Evolutionary conservation across 2,797 vertebrate genomes (phyloP), one percentile per base, ranked within the genome.

Genomic region (Pseudopleuronectes americanus): DNA sequence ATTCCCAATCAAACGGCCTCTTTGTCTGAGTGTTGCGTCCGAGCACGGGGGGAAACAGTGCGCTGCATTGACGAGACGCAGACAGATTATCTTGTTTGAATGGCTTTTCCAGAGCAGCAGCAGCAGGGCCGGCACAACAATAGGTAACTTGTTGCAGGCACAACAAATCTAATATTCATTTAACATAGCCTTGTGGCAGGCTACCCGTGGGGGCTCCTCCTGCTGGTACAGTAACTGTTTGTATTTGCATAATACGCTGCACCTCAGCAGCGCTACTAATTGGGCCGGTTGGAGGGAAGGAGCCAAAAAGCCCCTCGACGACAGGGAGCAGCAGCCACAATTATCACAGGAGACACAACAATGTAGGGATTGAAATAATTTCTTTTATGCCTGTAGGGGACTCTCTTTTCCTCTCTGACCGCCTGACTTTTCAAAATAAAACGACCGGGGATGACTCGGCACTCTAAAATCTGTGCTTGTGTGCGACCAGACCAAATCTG

Each of bases 21-120:
- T 93, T 93, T 94, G 93, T 95, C 89, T 87, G 67, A 47, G 84
- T 49, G 77, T 82, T 90, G 84, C 74, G 79, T 91, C 85, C 59
- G 22, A 62, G 71, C 79, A 56, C 68, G 13, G 87, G 63, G 58
- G 63, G 59, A 76, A 93, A 92, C 91, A 90, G 80, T 85, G 83
- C 16, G 54, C 57, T 57, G 77, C 88, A 87, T 84, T 90, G 93
- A 92, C 87, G 88, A 89, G 84, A 85, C 76, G 74, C 92, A 92
- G 92, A 93, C 91, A 92, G 93, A 93, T 93, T 92, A 94, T 92
- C 89, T 91, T 91, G 81, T 93, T 92, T 92, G 84, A 94, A 93
- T 93, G 90, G 91, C 88, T 90, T 93, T 93, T 93, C 77, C 86
- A 89, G 88, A 87, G 83, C 85, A 84, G 81, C 69, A 84, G 81